These are phyloP conservation scores for Sebastes minor DNA, from an alignment of 2,797 vertebrate genomes.

Conservation along the genomic window DNA sequence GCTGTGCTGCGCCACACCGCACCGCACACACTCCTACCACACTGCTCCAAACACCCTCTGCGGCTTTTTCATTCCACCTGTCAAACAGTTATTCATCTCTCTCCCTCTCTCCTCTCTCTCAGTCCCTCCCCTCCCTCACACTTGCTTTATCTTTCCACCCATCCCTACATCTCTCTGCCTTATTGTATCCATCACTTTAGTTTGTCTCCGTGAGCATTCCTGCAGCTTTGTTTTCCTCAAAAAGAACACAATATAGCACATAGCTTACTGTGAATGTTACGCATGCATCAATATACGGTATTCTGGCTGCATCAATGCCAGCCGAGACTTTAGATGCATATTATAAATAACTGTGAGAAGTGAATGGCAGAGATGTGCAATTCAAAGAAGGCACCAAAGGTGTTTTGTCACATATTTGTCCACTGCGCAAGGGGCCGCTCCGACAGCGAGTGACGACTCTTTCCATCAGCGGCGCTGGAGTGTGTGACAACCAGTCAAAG, in stretches of 20 bases:
- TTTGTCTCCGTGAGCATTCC: constrained; percentile 54
- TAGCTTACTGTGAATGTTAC: neutral
- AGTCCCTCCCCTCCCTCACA: constrained; percentile 49
- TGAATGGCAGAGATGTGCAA: constrained; percentile 25
- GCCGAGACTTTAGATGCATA: neutral
- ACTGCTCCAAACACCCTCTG: constrained; percentile 69
- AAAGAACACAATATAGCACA: constrained; percentile 21
- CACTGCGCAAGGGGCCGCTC: constrained; percentile 31
- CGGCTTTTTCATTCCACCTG: constrained; percentile 77
- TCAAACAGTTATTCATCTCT: constrained; percentile 79
- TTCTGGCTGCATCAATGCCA: neutral
- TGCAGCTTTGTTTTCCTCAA: constrained; percentile 55
- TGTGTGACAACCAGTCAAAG: constrained; percentile 56
- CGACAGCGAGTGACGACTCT: constrained; percentile 63
- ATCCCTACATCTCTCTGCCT: constrained; percentile 61
- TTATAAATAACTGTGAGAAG: constrained; percentile 13
- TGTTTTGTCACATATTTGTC: constrained; percentile 57
- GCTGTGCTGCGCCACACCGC: constrained; percentile 61
- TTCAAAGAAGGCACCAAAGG: constrained; percentile 45
- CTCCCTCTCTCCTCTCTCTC: constrained; percentile 34
- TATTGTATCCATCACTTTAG: constrained; percentile 72
- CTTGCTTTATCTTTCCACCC: constrained; percentile 69
- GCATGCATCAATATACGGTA: constrained; percentile 1
- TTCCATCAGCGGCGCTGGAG: constrained; percentile 39
- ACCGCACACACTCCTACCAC: constrained; percentile 62